Percentiles rank a stretch among this genome's conserved stretches.
These are phyloP conservation scores for Cephus nigrinus DNA, from an alignment of 2,888 invertebrate genomes.

Conservation along the genomic window DNA sequence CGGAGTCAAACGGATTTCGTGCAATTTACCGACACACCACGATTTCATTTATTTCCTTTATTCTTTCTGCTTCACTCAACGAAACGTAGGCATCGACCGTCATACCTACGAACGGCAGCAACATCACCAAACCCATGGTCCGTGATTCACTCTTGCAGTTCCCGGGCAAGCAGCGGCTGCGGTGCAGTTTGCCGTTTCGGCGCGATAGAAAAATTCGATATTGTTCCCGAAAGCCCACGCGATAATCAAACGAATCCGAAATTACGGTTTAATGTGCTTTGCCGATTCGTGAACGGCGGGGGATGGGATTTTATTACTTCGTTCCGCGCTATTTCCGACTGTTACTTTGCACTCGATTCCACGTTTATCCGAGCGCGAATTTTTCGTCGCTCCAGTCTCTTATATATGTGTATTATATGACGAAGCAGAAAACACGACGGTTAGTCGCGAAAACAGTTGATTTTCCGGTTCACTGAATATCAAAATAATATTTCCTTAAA, in stretches of 20 bases:
- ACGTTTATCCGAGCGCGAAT: neutral
- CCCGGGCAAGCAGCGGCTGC: neutral
- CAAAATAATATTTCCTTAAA: constrained; percentile 39
- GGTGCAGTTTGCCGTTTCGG: neutral
- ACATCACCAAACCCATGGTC: neutral
- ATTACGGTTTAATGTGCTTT: neutral
- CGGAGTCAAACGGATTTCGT: neutral
- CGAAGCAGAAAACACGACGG: neutral
- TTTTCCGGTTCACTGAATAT: neutral
- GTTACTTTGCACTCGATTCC: neutral
- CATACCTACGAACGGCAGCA: neutral
- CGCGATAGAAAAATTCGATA: neutral
- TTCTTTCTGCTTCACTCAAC: neutral
- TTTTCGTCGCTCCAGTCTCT: neutral
- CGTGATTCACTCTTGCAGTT: neutral
- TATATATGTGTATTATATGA: neutral
- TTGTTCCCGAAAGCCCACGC: neutral
- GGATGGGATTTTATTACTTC: neutral
- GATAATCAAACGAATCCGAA: neutral
- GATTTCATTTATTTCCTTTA: constrained; percentile 1
- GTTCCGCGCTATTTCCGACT: neutral
- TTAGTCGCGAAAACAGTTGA: neutral
- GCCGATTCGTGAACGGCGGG: neutral
- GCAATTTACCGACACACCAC: neutral
- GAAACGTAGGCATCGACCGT: neutral